phyloP scores from a whole-genome alignment of 2,888 invertebrate genomes.

The Alcis repandata region DNA sequence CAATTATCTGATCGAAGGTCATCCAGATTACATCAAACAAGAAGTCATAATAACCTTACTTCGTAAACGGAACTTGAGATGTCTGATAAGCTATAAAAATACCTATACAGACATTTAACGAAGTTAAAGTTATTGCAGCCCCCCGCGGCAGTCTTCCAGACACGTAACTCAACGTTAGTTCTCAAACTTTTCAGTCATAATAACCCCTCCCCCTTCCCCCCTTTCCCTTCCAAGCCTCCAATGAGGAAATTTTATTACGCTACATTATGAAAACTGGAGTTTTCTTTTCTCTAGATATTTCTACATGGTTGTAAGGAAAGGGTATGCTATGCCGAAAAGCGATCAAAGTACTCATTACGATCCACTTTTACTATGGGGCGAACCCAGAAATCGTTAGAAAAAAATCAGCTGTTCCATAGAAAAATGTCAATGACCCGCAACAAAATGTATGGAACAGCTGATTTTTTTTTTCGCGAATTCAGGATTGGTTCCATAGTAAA shows the following conservation, averaged over 20 bases:
- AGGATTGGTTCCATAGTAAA: too few species aligned
- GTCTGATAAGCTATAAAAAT: slow-evolving; percentile 13
- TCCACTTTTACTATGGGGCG: too few species aligned
- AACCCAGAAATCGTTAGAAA: too few species aligned
- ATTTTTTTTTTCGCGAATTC: too few species aligned
- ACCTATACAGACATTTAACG: slow-evolving; percentile 32
- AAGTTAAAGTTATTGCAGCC: slow-evolving; percentile 55
- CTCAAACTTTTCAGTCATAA: slow-evolving; percentile 70
- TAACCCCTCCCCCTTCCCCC: slow-evolving; percentile 53
- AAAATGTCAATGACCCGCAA: too few species aligned
- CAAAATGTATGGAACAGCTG: too few species aligned
- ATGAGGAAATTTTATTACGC: slow-evolving; percentile 54
- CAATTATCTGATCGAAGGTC: too few species aligned
- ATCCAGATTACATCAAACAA: too few species aligned
- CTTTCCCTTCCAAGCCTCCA: slow-evolving; percentile 25
- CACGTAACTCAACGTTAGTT: slow-evolving; percentile 57
- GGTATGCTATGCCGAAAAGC: too few species aligned
- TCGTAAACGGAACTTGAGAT: not conserved
- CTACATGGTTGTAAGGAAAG: not conserved
- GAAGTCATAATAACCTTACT: not conserved
- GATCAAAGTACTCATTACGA: too few species aligned
- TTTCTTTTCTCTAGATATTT: slow-evolving; percentile 7
- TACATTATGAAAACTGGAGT: slow-evolving; percentile 26
- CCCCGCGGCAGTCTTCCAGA: slow-evolving; percentile 51
- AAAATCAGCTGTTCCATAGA: too few species aligned